These are phyloP conservation scores for Pygoscelis antarcticus DNA, from an alignment of 2,113 vertebrate species.

Conservation along the genomic window DNA sequence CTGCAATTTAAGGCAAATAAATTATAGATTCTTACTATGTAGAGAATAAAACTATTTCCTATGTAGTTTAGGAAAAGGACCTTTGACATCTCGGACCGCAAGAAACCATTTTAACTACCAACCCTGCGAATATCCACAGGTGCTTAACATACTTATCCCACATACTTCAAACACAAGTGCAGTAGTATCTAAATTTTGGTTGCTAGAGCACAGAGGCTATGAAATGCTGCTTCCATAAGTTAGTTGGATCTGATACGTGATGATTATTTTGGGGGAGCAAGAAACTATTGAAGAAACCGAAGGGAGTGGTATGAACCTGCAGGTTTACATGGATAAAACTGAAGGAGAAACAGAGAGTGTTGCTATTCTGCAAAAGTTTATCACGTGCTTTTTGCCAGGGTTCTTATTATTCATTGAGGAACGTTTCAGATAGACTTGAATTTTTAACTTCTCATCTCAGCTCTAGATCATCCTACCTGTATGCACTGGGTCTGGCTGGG, in stretches of 20 bases:
- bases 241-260: neutral
- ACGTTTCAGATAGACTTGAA: neutral
- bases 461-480: too few relatives aligned
- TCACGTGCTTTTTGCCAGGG: accelerated
- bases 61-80: neutral
- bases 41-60: neutral
- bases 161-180: neutral
- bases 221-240: neutral
- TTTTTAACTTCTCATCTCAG: neutral
- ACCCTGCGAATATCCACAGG: neutral
- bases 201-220: neutral
- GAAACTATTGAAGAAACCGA: neutral
- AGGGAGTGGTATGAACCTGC: neutral
- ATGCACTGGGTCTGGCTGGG: neutral
- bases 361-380: neutral
- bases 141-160: neutral
- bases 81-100: neutral
- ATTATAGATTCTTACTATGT: accelerated
- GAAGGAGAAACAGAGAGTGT: neutral
- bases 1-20: neutral
- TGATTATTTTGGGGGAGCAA: neutral
- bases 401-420: neutral
- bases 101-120: neutral
- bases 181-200: neutral
- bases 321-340: neutral